Evolutionary conservation across 2,113 vertebrate species (phyloP), one percentile per base, ranked within the genome.

Genomic region (Epinephelus lanceolatus): DNA sequence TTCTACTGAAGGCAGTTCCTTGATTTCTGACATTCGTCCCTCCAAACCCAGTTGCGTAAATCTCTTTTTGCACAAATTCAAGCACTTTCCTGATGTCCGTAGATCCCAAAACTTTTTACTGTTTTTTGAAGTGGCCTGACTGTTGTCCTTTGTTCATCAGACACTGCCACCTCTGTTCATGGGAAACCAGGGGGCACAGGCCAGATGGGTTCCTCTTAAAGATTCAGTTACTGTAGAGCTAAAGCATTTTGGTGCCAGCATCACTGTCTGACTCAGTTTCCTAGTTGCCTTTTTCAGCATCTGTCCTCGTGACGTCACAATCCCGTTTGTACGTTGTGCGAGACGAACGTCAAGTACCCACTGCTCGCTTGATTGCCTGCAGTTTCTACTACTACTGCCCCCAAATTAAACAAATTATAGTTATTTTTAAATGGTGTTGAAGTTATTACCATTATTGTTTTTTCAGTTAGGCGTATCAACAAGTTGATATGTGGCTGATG

Each of bases 1-100:
- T 85, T 83, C 85, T 82, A 65, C 71, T 78, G 62, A 73, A 74
- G 74, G 56, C 62, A 40, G 55, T 71, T 40, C 79, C 49, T 63
- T n/a, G 0, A 33, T 42, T 65, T 59, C 14, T 78, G 78, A 71
- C 75, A 37, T 71, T 86, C 45, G 51, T 81, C 71, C 66, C 17
- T 1, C 86, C 51, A 72, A 63, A 73, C 65, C 33, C 59, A 75
- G 76, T 81, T 56, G 61, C 60, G 65, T 77, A 75, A 75, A 12
- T 78, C 80, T 83, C 60, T 79, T 84, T 91, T 91, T 96, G 95
- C 94, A 95, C 95, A 94, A 93, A 89, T 84, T 81, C 76, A 94
- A 95, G 95, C 94, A 95, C 95, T 95, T 95, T 96, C 88, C 89
- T 86, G 69, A 89, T 53, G 89, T 92, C 86, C 80, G n/a, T 78